phyloP scores from a whole-genome alignment of 2,797 vertebrate species.

The Lepus oiostolus region DNA sequence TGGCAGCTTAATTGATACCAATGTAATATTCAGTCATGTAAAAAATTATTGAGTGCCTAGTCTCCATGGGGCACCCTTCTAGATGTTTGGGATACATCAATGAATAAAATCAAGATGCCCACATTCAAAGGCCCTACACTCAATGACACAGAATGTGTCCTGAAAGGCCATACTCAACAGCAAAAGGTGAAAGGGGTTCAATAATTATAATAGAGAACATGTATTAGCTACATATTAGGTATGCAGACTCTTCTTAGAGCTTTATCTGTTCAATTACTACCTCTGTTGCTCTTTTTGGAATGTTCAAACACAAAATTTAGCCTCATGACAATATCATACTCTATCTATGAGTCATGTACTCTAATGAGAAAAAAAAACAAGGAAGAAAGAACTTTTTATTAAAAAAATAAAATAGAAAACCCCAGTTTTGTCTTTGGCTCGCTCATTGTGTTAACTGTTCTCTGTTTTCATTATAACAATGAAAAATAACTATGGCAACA shows the following conservation, averaged over 20 bases:
- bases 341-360: not conserved
- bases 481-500: slow-evolving; percentile 52
- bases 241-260: not conserved
- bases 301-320: slow-evolving; percentile 5
- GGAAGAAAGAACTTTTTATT: not conserved
- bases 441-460: not conserved
- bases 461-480: slow-evolving; percentile 17
- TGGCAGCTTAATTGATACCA: not conserved
- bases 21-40: not conserved
- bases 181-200: not conserved
- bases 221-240: not conserved
- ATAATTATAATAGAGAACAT: not conserved
- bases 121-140: not conserved
- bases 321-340: not conserved
- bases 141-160: not conserved
- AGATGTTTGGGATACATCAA: not conserved
- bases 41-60: not conserved
- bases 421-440: slow-evolving; percentile 54
- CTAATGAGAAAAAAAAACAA: not conserved
- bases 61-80: not conserved
- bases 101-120: not conserved
- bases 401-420: not conserved
- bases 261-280: not conserved
- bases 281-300: not conserved
- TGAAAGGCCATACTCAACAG: not conserved